Evolutionary conservation across 2,797 vertebrate genomes (phyloP), one percentile per base, ranked within the genome.

Genomic region (Sebastes jordani): DNA sequence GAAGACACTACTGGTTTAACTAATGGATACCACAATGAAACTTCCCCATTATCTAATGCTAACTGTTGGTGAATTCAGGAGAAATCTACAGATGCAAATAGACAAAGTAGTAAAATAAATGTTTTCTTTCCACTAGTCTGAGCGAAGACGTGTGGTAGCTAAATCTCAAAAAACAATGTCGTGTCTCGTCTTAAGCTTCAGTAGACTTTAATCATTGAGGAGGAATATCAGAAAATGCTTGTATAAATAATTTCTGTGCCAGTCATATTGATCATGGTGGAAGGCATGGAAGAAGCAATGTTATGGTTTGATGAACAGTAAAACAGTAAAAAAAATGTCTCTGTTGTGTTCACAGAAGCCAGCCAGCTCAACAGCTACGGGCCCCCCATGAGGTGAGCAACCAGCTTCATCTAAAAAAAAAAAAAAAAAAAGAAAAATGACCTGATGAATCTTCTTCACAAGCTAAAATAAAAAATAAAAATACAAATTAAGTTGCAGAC

Each of bases 351-450:
- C 46, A 87, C 93, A 98, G 97, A 98, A 89, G 97, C 97, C 75
- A 97, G 97, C 81, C 97, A 98, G 74, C 94, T 97, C 69, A 97
- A 96, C 66, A 96, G 97, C 10, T 97, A 95, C 32, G 95, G 96
- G 20, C 95, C 95, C 36, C 97, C 97, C 5, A 96, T 97, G 94
- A 97, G 97, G 95, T 95, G 85, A 85, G 89, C 11, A 22, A 9
- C 7, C 25, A 16, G 5, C n/a, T 25, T 59, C 59, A 36, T 34
- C 60, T n/a, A 20, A 34, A 20, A 38, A 38, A 38, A 38, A 11
- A 38, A 38, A 11, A 11, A 20, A 16, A 5, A 34, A 16, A 60
- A 11, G 8, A 27, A 60, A 29, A 5, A 61, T n/a, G 18, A 62
- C 1, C 13, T 14, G 4, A 62, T 62, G 8, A 22, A 23, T 63